Conservation (phyloP, 2,113 vertebrate genomes). For the Dendrocopos noguchii region DNA sequence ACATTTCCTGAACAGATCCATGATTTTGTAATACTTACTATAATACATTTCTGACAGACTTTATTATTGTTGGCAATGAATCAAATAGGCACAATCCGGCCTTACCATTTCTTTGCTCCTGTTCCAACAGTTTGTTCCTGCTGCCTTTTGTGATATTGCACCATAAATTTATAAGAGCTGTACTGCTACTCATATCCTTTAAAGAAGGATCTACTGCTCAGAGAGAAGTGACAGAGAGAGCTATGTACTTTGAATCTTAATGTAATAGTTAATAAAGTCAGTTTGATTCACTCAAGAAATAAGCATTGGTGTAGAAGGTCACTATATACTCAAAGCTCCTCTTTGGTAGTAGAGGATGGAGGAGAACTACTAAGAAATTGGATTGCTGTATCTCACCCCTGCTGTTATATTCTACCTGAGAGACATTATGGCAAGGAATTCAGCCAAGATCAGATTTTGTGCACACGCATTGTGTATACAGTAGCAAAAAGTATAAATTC, state of each 20-base stretch:
- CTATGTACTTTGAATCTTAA: neutral
- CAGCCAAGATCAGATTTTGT: neutral
- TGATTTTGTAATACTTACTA: neutral
- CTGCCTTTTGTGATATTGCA: neutral
- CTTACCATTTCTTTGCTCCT: neutral
- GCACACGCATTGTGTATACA: neutral
- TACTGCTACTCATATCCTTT: neutral
- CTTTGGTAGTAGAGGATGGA: neutral
- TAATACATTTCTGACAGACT: neutral
- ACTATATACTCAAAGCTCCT: neutral
- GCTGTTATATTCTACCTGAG: neutral
- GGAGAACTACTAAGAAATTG: neutral
- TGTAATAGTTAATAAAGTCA: neutral
- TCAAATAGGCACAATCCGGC: neutral
- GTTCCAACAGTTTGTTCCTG: neutral
- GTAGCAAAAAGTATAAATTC: neutral
- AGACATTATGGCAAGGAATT: conserved; percentile 25
- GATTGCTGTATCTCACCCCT: neutral
- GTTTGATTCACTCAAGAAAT: neutral
- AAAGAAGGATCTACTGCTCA: neutral
- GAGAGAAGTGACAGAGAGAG: neutral
- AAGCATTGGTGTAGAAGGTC: neutral
- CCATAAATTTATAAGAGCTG: neutral
- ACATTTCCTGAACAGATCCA: neutral
- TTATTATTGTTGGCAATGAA: neutral